phyloP scores from a whole-genome alignment of 2,797 vertebrate species.

The Holocentrus rufus region DNA sequence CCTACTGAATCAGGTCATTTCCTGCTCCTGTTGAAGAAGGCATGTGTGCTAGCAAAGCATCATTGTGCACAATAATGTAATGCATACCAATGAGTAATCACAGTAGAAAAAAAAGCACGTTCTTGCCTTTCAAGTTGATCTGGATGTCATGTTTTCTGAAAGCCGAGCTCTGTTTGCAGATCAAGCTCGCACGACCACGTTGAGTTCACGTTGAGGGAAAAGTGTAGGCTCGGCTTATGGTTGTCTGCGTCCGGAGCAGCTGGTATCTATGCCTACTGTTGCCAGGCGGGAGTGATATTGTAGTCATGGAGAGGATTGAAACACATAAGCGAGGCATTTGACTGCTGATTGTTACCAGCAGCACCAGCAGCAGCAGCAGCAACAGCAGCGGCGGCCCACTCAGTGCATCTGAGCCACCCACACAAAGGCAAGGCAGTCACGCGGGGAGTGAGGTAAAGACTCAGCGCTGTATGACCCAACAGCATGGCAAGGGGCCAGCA shows the following conservation, averaged over 20 bases:
- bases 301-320: conserved; percentile 69
- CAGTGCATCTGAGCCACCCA: conserved; percentile 78
- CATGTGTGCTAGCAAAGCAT: too few species aligned
- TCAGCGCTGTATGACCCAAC: conserved; percentile 81
- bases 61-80: neutral
- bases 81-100: neutral
- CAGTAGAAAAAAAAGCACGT: too few species aligned
- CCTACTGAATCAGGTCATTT: too few species aligned
- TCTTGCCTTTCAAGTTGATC: neutral
- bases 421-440: conserved; percentile 83
- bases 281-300: conserved; percentile 66
- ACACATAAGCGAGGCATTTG: conserved; percentile 74
- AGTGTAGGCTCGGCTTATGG: conserved; percentile 22
- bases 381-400: conserved; percentile 74
- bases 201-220: conserved; percentile 33
- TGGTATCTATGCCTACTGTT: conserved; percentile 73
- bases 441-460: conserved; percentile 79
- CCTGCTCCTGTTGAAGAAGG: too few species aligned
- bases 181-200: neutral
- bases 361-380: conserved; percentile 48
- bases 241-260: conserved; percentile 49
- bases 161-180: neutral
- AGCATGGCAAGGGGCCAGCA: conserved; percentile 77
- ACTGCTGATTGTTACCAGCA: conserved; percentile 72
- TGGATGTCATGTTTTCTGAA: conserved; percentile 4